phyloP scores from a whole-genome alignment of 2,113 vertebrate species.

The Eira barbara region DNA sequence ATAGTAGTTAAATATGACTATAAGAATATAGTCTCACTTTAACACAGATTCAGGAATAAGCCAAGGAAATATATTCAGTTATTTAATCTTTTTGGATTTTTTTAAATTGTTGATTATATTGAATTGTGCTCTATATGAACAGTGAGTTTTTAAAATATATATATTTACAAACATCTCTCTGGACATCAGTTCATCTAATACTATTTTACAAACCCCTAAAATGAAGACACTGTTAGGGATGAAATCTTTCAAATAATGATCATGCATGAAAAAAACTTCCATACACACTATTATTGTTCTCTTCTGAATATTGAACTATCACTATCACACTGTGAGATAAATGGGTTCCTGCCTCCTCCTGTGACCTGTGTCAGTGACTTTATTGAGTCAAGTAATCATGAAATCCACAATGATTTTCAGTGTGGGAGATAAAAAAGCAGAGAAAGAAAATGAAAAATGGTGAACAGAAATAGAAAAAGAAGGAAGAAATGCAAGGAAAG shows the following conservation, averaged over 20 bases:
- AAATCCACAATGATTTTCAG: constrained; percentile 49
- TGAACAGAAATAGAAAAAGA: not conserved
- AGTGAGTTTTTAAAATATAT: not conserved
- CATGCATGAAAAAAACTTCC: not conserved
- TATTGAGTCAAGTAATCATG: constrained; percentile 53
- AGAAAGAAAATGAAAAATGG: constrained; percentile 30
- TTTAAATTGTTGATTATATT: constrained; percentile 13
- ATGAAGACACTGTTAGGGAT: not conserved
- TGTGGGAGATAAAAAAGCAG: constrained; percentile 24
- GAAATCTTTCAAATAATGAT: constrained; percentile 51
- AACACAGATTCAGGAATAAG: not conserved
- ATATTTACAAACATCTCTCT: constrained; percentile 13
- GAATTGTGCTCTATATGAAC: not conserved
- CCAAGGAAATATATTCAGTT: not conserved
- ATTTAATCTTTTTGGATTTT: not conserved
- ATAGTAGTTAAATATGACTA: constrained; percentile 45
- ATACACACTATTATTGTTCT: constrained; percentile 1
- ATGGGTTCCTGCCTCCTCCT: constrained; percentile 51
- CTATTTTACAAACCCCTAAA: not conserved
- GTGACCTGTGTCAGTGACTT: constrained; percentile 44
- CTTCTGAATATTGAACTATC: constrained; percentile 57
- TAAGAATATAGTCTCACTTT: constrained; percentile 50
- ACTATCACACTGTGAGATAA: constrained; percentile 68
- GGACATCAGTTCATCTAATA: not conserved
- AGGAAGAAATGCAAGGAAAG: not conserved